These are phyloP conservation scores for crab-eating macaque (Macaca fascicularis) DNA, from an alignment of 2,113 vertebrate species.

Conservation along the genomic window DNA sequence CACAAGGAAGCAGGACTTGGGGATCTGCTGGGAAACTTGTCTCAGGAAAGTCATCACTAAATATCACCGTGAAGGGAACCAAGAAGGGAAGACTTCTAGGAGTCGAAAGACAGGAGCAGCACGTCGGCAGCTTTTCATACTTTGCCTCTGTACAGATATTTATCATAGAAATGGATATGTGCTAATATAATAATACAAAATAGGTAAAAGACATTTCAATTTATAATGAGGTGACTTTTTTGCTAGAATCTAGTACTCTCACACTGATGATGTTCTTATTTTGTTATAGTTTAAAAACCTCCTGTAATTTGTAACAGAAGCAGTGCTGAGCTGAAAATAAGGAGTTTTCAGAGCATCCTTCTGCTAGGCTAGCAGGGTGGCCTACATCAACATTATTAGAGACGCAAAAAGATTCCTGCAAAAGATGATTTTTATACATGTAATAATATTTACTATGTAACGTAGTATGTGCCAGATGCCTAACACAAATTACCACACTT, in stretches of 20 bases:
- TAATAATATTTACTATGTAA: background rate
- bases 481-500: background rate
- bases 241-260: background rate
- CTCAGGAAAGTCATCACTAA: background rate
- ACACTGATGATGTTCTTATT: background rate
- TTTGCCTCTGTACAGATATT: background rate
- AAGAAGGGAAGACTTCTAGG: background rate
- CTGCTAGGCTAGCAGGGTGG: background rate
- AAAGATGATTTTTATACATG: background rate
- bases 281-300: background rate
- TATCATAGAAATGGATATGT: background rate
- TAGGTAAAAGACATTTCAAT: background rate
- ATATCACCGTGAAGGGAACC: background rate
- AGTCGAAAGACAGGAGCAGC: background rate
- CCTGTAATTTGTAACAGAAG: background rate
- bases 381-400: background rate
- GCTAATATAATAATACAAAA: background rate
- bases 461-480: background rate
- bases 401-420: background rate
- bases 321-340: slow-evolving; percentile 1
- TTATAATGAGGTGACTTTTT: background rate
- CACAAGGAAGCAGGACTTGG: background rate
- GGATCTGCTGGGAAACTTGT: background rate
- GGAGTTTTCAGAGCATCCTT: background rate
- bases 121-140: background rate